Evolutionary conservation across 1,140 invertebrate species (phyloP), one percentile per base, ranked within the genome.

Genomic region (Glossosoma conforme): DNA sequence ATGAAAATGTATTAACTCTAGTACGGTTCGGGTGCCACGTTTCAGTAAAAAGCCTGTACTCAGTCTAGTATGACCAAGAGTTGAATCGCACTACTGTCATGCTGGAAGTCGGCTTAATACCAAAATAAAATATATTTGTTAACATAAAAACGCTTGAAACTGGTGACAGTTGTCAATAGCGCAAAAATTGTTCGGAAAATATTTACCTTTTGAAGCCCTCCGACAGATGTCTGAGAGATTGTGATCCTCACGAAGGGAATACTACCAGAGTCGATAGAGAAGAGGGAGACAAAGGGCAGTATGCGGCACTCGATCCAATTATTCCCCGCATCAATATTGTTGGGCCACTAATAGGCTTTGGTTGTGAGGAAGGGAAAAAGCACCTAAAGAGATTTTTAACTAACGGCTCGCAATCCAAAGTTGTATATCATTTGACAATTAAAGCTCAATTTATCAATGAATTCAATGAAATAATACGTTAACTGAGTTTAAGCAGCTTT

Each of bases 271-370:
- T 6, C 3, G 21, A 43, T 4, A 21, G 4, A 15, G 9, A 24
- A 24, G n/a, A 43, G 13, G 13, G 13, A 21, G 9, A 21, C 4
- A 38, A 32, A 22, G 15, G 32, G 20, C 15, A 33, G 25, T 14
- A 19, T 4, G 36, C 15, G 8, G 36, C 28, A 41, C 25, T 46
- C 40, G 38, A 57, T 57, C 50, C 55, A 57, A 57, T 57, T 53
- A 57, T 50, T 25, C 50, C 42, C 46, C 33, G 35, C 50, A 53
- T 57, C 50, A 57, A 57, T 57, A 53, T 57, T 57, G 35, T 50
- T 35, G 35, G 35, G 42, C 14, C 19, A 17, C 25, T 57, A 57
- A 57, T 42, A 45, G 50, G 54, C 44, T 52, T 56, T 52, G 17
- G n/a, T 52, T 13, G 11, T 13, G n/a, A 22, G 18, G 4, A 35